Percentiles rank a stretch among this genome's conserved stretches.
Evolutionary conservation across 2,888 invertebrate species (phyloP).

Genomic region (Ariolimax columbianus): DNA sequence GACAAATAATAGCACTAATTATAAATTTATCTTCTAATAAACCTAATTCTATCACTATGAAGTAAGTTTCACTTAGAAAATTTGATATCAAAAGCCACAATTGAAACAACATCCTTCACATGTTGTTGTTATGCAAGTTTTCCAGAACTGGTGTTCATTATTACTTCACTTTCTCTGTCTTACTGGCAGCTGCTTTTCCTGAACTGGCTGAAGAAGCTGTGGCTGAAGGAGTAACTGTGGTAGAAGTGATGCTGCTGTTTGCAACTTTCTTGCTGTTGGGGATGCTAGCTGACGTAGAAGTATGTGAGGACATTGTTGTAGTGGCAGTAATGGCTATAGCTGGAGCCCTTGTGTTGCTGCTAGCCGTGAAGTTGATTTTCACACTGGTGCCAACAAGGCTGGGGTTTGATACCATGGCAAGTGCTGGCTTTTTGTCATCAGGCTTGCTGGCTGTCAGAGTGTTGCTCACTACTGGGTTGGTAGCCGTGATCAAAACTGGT

Average conservation of each 20-base stretch:
- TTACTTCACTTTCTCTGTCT: slow-evolving; percentile 11
- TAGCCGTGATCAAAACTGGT: slow-evolving; percentile 34
- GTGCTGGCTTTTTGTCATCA: slow-evolving; percentile 47
- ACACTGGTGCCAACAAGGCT: slow-evolving; percentile 48
- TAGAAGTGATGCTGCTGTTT: slow-evolving; percentile 29
- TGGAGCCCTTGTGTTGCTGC: slow-evolving; percentile 56
- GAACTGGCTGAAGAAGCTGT: slow-evolving; percentile 14
- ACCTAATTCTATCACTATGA: background rate
- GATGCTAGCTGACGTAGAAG: background rate
- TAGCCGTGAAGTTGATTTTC: slow-evolving; percentile 47
- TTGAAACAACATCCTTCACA: background rate
- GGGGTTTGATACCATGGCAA: slow-evolving; percentile 49
- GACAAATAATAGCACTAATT: background rate
- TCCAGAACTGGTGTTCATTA: background rate
- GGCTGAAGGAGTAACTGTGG: slow-evolving; percentile 40
- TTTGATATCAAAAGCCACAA: background rate
- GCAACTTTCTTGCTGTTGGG: background rate
- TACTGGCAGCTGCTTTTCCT: background rate
- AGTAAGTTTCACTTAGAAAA: background rate
- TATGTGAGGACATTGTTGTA: background rate
- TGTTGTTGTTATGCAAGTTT: background rate
- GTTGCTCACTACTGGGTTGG: slow-evolving; percentile 32
- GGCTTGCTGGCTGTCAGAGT: slow-evolving; percentile 12
- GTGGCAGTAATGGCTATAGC: slow-evolving; percentile 38
- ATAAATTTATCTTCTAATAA: background rate